Evolutionary conservation across 2,888 invertebrate species (phyloP).

Genomic region (Dynastes grantii): DNA sequence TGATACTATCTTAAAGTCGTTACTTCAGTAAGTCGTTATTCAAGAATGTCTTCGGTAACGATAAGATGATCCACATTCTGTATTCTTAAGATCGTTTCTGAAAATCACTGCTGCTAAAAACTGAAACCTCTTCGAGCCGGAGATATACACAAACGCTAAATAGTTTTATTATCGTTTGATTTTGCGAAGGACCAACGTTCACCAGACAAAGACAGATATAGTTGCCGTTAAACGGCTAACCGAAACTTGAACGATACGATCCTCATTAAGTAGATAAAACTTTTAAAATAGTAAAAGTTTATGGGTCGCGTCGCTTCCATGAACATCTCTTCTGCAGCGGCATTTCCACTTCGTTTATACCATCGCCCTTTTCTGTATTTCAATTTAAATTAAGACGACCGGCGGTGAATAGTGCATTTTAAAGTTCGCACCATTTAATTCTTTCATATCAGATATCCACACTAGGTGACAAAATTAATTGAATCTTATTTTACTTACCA

Average conservation of each 20-base stretch:
- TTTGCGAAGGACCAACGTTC: neutral
- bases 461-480: neutral
- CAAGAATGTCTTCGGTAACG: no score
- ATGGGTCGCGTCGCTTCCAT: conserved; percentile 14
- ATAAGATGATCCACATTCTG: neutral
- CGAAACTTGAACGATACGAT: conserved; percentile 29
- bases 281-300: conserved; percentile 45
- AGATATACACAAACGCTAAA: conserved; percentile 21
- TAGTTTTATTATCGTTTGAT: conserved; percentile 9
- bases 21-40: no score
- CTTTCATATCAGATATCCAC: neutral
- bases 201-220: conserved; percentile 6
- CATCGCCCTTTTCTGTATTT: conserved; percentile 31
- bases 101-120: neutral
- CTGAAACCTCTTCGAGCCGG: neutral
- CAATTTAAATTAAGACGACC: conserved; percentile 36
- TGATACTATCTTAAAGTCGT: no score
- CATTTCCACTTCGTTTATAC: conserved; percentile 23
- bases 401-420: neutral
- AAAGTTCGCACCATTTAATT: conserved; percentile 20
- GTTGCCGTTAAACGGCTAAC: neutral
- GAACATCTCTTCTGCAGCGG: conserved; percentile 7
- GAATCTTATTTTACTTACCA: neutral
- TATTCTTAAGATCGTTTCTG: neutral
- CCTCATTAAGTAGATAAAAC: conserved; percentile 42